phyloP scores from a whole-genome alignment of 2,797 vertebrate species.

The Scolopax rusticola region DNA sequence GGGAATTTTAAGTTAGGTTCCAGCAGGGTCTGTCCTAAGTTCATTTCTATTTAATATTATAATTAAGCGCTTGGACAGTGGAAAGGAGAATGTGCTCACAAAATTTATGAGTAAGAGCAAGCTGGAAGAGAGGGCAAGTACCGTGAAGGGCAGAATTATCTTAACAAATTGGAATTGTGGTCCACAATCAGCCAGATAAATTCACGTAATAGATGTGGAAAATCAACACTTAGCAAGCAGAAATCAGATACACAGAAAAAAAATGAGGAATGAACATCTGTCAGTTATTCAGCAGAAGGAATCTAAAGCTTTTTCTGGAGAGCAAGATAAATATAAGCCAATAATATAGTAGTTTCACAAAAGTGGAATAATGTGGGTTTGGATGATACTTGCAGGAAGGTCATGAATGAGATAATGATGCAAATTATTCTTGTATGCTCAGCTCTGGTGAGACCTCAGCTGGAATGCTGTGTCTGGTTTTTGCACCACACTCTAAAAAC shows the following conservation, averaged over 20 bases:
- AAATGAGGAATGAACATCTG: neutral
- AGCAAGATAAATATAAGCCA: neutral
- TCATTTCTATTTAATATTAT: slow-evolving; percentile 27
- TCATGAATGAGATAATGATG: neutral
- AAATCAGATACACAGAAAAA: neutral
- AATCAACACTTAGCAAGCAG: neutral
- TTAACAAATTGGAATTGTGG: neutral
- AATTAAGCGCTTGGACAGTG: slow-evolving; percentile 21
- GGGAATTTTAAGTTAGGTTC: neutral
- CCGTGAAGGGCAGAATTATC: neutral
- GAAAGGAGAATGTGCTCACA: neutral
- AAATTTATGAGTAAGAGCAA: slow-evolving; percentile 15
- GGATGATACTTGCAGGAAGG: neutral
- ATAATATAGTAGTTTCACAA: neutral
- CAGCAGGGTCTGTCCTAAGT: neutral
- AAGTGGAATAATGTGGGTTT: neutral
- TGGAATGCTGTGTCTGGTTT: neutral
- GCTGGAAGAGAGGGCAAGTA: neutral
- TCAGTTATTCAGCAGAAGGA: neutral
- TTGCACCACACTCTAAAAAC: neutral
- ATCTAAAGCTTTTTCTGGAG: neutral
- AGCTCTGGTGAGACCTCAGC: neutral
- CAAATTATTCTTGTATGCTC: neutral
- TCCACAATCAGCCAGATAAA: neutral
- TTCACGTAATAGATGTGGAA: neutral